Base-by-base conservation (phyloP, 1,140 invertebrate genomes). In the Megalonaias nervosa region DNA sequence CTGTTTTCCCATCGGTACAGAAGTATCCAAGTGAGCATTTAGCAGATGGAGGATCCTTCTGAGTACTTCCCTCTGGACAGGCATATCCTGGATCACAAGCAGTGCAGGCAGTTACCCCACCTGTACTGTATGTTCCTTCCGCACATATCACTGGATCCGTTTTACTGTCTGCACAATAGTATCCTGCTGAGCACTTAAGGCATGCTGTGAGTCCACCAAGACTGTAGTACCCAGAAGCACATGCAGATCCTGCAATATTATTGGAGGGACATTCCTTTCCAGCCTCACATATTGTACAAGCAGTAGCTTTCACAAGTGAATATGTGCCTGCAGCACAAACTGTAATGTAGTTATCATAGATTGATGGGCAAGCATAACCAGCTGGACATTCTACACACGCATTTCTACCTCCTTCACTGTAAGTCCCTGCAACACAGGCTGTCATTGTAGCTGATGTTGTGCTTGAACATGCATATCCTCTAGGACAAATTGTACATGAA, bases 331-430 rank as follows among this genome's bases (percentile, higher is more conserved):
- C 31, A n/a, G 77, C 67, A 81, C 88, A 89, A 6, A 65, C 71
- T 61, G 84, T 72, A 26, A 78, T 79, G 60, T 74, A 68, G 65
- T 77, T 79, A 48, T 80, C 82, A 71, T 85, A 87, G 13, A 81
- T 87, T 48, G 76, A 81, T 3, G 88, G 87, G 68, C 89, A 90
- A 6, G 82, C 83, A 74, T 86, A 89, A 0, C 89, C 89, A n/a
- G 86, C 82, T 13, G 86, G 82, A 79, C 89, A 90, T 26, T 76
- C 26, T 14, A 75, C 81, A 84, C 89, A 90, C 0, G 82, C 82
- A 64, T 21, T 74, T 21, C 75, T 73, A 2, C 84, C 84, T 2
- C 87, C 88, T 21, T 79, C 81, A 48, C 84, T 84, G 73, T 87
- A 90, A 57, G 59, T 74, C 6, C 89, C 88, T 17, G 75, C 71